These are phyloP conservation scores for Druceiella hillmani DNA, from an alignment of 2,888 invertebrate species.

Conservation along the genomic window DNA sequence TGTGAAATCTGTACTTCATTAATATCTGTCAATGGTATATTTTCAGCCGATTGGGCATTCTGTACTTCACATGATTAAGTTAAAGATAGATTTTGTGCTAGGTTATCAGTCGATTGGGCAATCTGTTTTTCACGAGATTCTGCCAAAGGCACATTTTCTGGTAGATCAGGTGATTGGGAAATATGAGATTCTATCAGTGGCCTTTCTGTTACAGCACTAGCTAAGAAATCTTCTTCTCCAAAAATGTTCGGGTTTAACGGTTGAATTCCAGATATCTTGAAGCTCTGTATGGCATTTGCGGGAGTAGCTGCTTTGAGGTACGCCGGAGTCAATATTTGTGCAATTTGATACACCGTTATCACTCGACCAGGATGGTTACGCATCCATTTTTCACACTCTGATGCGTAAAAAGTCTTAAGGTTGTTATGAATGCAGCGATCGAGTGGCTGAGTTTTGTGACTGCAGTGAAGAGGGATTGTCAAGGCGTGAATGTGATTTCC, in stretches of 20 bases:
- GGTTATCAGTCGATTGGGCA: too few relatives aligned
- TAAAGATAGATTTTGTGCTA: too few relatives aligned
- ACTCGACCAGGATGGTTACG: constrained; percentile 23
- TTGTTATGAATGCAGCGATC: constrained; percentile 3
- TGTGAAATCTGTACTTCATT: too few relatives aligned
- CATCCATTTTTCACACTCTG: constrained; percentile 25
- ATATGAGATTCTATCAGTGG: constrained; percentile 12
- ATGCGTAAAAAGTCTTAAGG: constrained; percentile 21
- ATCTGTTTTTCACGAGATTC: too few relatives aligned
- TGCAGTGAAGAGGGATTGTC: constrained; percentile 16
- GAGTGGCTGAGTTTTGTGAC: constrained; percentile 8
- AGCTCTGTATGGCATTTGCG: constrained; percentile 13
- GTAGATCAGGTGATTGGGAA: background rate
- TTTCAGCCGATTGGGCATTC: too few relatives aligned
- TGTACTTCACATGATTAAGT: too few relatives aligned
- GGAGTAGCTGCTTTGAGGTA: constrained; percentile 12
- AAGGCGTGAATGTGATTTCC: constrained; percentile 4
- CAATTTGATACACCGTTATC: constrained; percentile 20
- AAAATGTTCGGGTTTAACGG: constrained; percentile 21
- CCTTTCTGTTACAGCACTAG: constrained; percentile 16
- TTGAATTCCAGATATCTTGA: constrained; percentile 16
- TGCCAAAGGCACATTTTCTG: too few relatives aligned
- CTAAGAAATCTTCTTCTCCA: constrained; percentile 18
- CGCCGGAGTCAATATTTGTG: constrained; percentile 8
- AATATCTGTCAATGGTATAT: too few relatives aligned